A percentile compares a stretch with the other conserved stretches of the same genome.
phyloP scores from a whole-genome alignment of 2,888 invertebrate genomes.

The Drosophila phalerata region DNA sequence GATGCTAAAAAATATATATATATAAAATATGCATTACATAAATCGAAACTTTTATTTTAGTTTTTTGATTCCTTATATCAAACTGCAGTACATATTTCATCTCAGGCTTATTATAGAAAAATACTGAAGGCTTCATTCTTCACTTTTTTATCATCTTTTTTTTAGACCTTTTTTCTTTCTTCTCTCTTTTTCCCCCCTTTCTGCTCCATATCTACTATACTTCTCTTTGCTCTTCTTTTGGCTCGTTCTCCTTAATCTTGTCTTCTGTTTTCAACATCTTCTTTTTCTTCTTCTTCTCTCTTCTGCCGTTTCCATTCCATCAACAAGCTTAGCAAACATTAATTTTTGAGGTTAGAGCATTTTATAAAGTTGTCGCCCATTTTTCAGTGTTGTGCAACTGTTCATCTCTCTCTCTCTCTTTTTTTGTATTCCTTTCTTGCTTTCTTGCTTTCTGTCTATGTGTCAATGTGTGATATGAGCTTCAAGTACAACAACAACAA shows the following conservation, averaged over 20 bases:
- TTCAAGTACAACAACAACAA: conserved; percentile 58
- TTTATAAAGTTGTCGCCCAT: conserved; percentile 36
- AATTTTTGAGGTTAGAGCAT: conserved; percentile 37
- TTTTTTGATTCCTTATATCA: too few relatives aligned
- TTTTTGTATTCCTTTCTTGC: not conserved
- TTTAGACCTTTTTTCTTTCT: not conserved
- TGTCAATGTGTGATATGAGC: conserved; percentile 77
- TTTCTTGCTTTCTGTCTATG: conserved; percentile 19
- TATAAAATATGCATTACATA: too few relatives aligned
- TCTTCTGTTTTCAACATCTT: not conserved
- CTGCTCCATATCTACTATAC: too few relatives aligned
- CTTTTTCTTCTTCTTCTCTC: not conserved
- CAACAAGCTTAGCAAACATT: conserved; percentile 22
- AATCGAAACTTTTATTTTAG: too few relatives aligned
- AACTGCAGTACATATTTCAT: too few relatives aligned
- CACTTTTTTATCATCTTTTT: not conserved
- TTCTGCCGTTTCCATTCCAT: not conserved
- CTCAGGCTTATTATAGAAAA: too few relatives aligned
- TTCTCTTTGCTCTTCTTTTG: not conserved
- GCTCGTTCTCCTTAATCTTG: not conserved
- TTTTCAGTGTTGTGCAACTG: conserved; percentile 11
- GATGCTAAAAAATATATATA: too few relatives aligned
- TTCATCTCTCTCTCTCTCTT: conserved; percentile 1
- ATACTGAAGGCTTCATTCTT: too few relatives aligned
- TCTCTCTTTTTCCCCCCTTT: not conserved